Evolutionary conservation across 37 sponge, comb jelly and placozoan species (phyloP), one percentile per base, ranked within the genome.

Genomic region (Theonella swinhoei): DNA sequence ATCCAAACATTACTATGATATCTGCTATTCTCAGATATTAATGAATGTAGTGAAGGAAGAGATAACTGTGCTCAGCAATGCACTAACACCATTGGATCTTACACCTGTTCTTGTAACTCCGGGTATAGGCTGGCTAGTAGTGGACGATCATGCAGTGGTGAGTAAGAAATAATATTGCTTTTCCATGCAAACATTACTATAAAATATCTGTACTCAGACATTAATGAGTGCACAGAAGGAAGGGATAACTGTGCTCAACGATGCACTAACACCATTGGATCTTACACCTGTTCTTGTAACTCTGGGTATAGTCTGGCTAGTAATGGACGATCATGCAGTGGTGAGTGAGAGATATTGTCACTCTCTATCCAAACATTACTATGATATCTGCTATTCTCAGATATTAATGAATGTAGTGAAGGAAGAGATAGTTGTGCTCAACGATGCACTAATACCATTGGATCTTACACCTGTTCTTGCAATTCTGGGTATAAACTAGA

Each of bases 41-140:
- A 86, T 79, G 86, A 86, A 54, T 86, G 86, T 78, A n/a, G 24
- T 39, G 67, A 38, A 30, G 70, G 70, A 31, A 88, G 81, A 82
- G 82, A 81, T 20, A 82, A 82, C 1, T 88, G 88, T 76, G 26
- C 72, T 61, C 64, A 76, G 0, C 4, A 26, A 8, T 88, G 88
- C 47, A 67, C 39, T n/a, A 75, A 88, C 42, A 77, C 23, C 36
- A 8, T 29, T 58, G 82, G 82, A 14, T 79, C 80, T n/a, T 83
- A 74, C 41, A 9, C 1, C 7, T 89, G 89, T 41, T 39, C 66
- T 31, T 88, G 89, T 77, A 61, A 61, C 54, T 26, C 35, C 82
- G 79, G 83, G 0, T 88, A 54, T 63, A 47, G 11, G 14, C 54
- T 47, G 54, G 11, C 7, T 17, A 47, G 54, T 47, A 14, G 14